These are phyloP conservation scores for Otocyon megalotis DNA, from an alignment of 2,113 vertebrate genomes.

Conservation along the genomic window DNA sequence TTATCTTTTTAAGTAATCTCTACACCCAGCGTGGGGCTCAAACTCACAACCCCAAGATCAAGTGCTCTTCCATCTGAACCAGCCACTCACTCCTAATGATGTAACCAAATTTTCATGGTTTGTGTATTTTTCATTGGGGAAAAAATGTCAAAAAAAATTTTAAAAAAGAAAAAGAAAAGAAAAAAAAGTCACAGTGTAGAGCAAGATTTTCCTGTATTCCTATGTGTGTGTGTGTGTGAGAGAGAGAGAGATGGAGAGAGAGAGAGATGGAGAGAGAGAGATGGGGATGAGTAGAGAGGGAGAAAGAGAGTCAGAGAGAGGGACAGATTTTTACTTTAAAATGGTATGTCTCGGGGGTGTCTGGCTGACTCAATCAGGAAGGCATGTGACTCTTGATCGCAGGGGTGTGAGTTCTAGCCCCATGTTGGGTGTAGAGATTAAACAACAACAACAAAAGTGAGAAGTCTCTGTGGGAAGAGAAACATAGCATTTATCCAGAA, in stretches of 20 bases:
- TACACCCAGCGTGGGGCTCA: not conserved
- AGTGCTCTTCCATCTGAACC: not conserved
- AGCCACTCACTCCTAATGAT: not conserved
- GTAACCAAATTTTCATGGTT: not conserved
- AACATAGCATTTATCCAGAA: not conserved
- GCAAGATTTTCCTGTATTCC: not conserved
- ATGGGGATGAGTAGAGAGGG: not conserved
- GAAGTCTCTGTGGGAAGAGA: not conserved
- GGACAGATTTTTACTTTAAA: slow-evolving; percentile 15
- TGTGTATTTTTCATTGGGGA: not conserved
- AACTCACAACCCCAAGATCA: not conserved
- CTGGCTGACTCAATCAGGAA: not conserved
- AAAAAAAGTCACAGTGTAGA: not conserved
- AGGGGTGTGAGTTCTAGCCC: not conserved
- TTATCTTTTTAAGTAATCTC: not conserved
- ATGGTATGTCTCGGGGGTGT: not conserved
- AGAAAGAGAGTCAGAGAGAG: not conserved
- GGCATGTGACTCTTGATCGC: not conserved
- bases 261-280: not conserved
- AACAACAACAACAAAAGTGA: not conserved
- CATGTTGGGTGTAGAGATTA: not conserved
- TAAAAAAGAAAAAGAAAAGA: not conserved
- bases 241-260: not conserved
- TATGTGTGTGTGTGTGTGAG: not conserved
- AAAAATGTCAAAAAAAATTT: no score